Base-by-base conservation (phyloP, 2,888 invertebrate species). In the Lasioglossum leucozonium region DNA sequence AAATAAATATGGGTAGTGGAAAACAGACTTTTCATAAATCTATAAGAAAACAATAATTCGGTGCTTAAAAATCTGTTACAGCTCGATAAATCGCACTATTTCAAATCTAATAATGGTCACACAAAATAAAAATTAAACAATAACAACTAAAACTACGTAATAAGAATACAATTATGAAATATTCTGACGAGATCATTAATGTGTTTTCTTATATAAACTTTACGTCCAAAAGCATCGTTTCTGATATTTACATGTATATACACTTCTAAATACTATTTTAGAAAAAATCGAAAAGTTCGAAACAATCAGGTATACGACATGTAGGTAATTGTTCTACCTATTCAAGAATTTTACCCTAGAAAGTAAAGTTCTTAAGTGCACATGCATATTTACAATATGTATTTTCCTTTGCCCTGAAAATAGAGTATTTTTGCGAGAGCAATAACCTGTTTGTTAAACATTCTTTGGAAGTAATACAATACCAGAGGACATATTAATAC, bases 211-310 rank as follows among this genome's bases (percentile, higher is more conserved):
- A 81, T 67, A 73, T 76, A 79, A 82, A 78, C 47, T 40, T 82
- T 87, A 84, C 44, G n/a, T 77, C 72, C 74, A 72, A 80, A 81
- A 83, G 77, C 67, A 77, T 83, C 65, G 55, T 55, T 81, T 44
- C 76, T 71, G 55, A 34, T 89, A 84, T 79, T 69, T 81, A 79
- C 72, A 86, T 13, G 4, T 83, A 81, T 86, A 8, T 82, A 84
- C 69, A 86, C 34, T 76, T 62, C 11, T 26, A 65, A 75, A 47
- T 62, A n/a, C 34, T 65, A 62, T 30, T 22, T 30, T 58, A 67
- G 58, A 18, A 55, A 71, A n/a, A 42, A 72, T 47, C 67, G 37
- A 18, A 40, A 71, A 10, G 26, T 74, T 74, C 62, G 34, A 72
- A 77, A 62, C 18, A 34, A 73, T 82, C 51, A 69, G 42, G 16